These are phyloP conservation scores for Falco novaeseelandiae DNA, from an alignment of 2,797 vertebrate genomes.

Conservation along the genomic window DNA sequence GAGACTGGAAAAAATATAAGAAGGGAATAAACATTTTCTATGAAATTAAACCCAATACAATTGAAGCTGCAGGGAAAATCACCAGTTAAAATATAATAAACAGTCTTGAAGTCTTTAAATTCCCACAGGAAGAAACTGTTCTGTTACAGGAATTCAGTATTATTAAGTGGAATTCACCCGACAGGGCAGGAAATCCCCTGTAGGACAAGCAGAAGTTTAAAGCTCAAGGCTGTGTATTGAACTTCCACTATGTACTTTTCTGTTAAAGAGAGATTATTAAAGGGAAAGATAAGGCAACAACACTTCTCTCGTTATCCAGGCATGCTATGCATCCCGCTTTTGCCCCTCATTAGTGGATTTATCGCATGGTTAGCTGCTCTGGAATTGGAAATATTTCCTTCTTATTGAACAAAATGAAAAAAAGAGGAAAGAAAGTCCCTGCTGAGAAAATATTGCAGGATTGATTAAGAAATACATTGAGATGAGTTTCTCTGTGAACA, in stretches of 20 bases:
- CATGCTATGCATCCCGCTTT: not conserved
- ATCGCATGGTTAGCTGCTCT: not conserved
- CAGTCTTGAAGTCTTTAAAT: conserved; percentile 48
- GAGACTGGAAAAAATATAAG: conserved; percentile 12
- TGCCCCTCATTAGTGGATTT: conserved; percentile 23
- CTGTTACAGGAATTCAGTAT: conserved; percentile 57
- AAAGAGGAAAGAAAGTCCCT: not conserved
- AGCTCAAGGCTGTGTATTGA: conserved; percentile 53
- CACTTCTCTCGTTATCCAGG: not conserved
- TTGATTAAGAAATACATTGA: conserved; percentile 9
- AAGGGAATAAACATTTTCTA: conserved; percentile 49
- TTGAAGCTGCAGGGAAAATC: conserved; percentile 50
- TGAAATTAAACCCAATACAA: conserved; percentile 46
- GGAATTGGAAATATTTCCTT: conserved; percentile 20
- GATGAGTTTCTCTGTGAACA: not conserved
- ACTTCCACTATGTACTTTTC: conserved; percentile 13
- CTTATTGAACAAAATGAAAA: not conserved
- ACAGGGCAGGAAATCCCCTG: conserved; percentile 66
- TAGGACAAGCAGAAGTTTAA: conserved; percentile 68
- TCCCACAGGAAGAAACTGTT: conserved; percentile 64
- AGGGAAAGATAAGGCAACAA: not conserved
- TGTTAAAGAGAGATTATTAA: conserved; percentile 26
- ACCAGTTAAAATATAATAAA: conserved; percentile 63
- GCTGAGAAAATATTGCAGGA: not conserved
- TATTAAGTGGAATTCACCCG: conserved; percentile 66